phyloP scores from a whole-genome alignment of 1,140 invertebrate genomes.

The Condylostylus longicornis region DNA sequence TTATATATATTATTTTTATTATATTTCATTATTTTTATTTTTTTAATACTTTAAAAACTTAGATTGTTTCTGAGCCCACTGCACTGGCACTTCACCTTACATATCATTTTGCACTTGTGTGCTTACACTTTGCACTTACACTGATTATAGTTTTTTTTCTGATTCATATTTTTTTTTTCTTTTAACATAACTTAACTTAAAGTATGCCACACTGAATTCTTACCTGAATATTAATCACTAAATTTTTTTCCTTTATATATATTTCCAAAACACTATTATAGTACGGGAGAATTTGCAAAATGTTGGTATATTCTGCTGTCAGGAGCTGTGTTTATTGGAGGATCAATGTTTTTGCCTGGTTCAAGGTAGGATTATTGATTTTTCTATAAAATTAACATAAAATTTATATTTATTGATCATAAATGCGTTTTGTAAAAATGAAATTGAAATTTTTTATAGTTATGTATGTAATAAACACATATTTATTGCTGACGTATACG shows the following conservation, averaged over 20 bases:
- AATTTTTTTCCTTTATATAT: too few species aligned
- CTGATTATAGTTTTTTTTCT: too few species aligned
- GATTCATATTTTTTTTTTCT: slow-evolving; percentile 13
- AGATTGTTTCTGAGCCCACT: too few species aligned
- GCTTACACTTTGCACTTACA: too few species aligned
- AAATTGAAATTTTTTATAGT: neutral
- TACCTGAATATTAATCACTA: slow-evolving; percentile 1
- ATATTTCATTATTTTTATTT: neutral
- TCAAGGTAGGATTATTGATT: slow-evolving; percentile 48
- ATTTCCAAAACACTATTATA: too few species aligned
- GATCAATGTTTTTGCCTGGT: slow-evolving; percentile 69
- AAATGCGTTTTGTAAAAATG: neutral
- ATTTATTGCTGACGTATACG: too few species aligned
- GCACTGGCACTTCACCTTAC: neutral
- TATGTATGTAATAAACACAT: too few species aligned
- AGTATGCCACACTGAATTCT: too few species aligned
- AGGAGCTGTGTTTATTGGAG: slow-evolving; percentile 79
- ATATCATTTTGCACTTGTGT: too few species aligned
- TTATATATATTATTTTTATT: neutral
- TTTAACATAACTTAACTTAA: too few species aligned
- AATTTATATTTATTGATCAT: slow-evolving; percentile 1
- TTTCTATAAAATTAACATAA: slow-evolving; percentile 12
- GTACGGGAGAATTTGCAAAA: slow-evolving; percentile 60
- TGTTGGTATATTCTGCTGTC: slow-evolving; percentile 76
- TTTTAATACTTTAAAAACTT: too few species aligned